These are phyloP conservation scores for Lasioglossum marginatum DNA, from an alignment of 2,888 invertebrate species.

Conservation along the genomic window DNA sequence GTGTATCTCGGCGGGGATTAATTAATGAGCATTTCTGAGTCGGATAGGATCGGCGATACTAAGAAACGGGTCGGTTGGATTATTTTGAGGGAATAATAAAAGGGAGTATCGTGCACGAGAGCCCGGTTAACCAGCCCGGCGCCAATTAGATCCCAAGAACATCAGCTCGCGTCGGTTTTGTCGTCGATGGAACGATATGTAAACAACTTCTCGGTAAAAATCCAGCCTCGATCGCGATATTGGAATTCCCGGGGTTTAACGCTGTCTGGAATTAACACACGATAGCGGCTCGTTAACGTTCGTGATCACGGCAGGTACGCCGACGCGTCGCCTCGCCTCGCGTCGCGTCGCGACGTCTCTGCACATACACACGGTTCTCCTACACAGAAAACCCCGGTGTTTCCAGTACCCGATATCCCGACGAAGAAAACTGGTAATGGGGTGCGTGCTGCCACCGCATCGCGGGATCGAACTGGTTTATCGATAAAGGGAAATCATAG, in stretches of 20 bases:
- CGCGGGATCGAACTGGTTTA: conserved; percentile 69
- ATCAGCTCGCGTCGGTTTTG: conserved; percentile 27
- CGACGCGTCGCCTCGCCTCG: conserved; percentile 17
- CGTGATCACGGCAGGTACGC: conserved; percentile 41
- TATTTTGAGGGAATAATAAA: conserved; percentile 5
- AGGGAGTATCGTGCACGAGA: background rate
- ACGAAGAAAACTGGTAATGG: conserved; percentile 44
- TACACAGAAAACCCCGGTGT: conserved; percentile 28
- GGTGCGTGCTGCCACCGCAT: conserved; percentile 29
- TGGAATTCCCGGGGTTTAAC: conserved; percentile 40
- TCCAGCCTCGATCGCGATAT: conserved; percentile 35
- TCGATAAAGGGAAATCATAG: conserved; percentile 67
- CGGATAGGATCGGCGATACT: background rate
- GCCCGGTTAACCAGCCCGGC: background rate
- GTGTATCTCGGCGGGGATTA: background rate
- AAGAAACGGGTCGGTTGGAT: background rate
- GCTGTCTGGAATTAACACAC: conserved; percentile 64
- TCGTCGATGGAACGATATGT: conserved; percentile 50
- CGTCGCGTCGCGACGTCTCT: conserved; percentile 16
- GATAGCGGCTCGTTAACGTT: conserved; percentile 64
- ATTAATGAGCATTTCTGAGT: background rate
- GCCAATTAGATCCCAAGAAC: conserved; percentile 33
- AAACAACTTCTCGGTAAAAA: conserved; percentile 47
- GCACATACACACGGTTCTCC: background rate
- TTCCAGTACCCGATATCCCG: conserved; percentile 38